Conservation (phyloP, 1,140 invertebrate genomes). For the Bombus sylvicola region DNA sequence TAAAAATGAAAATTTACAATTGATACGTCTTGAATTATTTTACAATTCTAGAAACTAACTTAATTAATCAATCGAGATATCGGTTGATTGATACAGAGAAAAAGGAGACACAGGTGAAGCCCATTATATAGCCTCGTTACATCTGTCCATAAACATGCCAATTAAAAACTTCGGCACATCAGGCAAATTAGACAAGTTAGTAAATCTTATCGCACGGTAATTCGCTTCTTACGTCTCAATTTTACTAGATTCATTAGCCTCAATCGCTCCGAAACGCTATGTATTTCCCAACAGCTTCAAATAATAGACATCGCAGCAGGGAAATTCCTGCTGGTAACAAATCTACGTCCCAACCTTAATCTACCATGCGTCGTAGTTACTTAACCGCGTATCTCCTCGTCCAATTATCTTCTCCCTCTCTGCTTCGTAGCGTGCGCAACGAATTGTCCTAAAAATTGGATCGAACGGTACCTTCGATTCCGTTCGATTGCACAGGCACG, state of each 20-base stretch:
- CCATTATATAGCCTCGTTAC: not conserved
- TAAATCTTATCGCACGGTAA: not conserved
- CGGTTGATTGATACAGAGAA: not conserved
- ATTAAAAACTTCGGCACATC: not conserved
- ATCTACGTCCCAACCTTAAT: slow-evolving; percentile 20
- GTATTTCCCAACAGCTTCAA: slow-evolving; percentile 13
- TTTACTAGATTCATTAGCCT: slow-evolving; percentile 12
- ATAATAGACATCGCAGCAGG: slow-evolving; percentile 20
- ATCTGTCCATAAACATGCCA: not conserved
- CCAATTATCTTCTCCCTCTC: not conserved
- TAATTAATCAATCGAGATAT: not conserved
- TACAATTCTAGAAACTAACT: not conserved
- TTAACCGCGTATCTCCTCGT: slow-evolving; percentile 18
- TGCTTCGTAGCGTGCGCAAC: not conserved
- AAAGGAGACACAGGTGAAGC: not conserved
- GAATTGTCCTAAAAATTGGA: slow-evolving; percentile 23
- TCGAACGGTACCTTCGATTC: slow-evolving; percentile 42
- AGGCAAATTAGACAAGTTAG: slow-evolving; percentile 7
- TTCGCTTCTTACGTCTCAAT: slow-evolving; percentile 10
- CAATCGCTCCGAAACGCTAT: not conserved
- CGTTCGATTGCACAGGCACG: not conserved
- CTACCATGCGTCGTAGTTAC: not conserved
- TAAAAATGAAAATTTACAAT: not conserved
- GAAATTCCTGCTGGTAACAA: slow-evolving; percentile 4
- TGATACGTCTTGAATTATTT: not conserved